phyloP scores from a whole-genome alignment of 2,113 vertebrate genomes.

The Neoarius graeffei region DNA sequence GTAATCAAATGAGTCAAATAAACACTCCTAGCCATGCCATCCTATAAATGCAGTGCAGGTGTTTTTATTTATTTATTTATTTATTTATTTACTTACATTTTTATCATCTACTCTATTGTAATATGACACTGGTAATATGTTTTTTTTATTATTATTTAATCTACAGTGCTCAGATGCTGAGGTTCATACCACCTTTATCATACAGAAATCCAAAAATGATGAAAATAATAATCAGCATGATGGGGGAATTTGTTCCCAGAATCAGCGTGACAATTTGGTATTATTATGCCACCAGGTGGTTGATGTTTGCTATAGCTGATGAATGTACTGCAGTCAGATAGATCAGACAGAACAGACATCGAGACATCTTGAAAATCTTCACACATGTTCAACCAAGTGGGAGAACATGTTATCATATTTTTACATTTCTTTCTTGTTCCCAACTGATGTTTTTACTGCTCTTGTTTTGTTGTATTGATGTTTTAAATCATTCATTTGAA shows the following conservation, averaged over 20 bases:
- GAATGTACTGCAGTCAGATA: not conserved
- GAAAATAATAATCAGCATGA: not conserved
- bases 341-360: not conserved
- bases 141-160: not conserved
- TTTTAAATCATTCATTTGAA: conserved; percentile 50
- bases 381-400: not conserved
- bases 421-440: conserved; percentile 40
- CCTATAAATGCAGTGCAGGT: conserved; percentile 49
- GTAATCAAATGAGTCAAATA: conserved; percentile 71
- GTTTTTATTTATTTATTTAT: conserved; percentile 25
- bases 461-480: conserved; percentile 19
- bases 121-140: not conserved
- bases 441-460: conserved; percentile 52
- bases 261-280: conserved; percentile 38
- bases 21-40: conserved; percentile 66
- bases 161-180: not conserved
- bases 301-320: conserved; percentile 34
- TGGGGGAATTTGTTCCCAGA: not conserved
- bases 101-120: conserved; percentile 22
- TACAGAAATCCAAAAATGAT: not conserved
- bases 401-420: not conserved
- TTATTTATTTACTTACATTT: not conserved
- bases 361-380: conserved; percentile 12
- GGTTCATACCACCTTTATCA: not conserved
- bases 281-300: conserved; percentile 56